A percentile compares a stretch with the other conserved stretches of the same genome.
phyloP scores from a whole-genome alignment of 2,113 vertebrate genomes.

The Cephalopterus ornatus region DNA sequence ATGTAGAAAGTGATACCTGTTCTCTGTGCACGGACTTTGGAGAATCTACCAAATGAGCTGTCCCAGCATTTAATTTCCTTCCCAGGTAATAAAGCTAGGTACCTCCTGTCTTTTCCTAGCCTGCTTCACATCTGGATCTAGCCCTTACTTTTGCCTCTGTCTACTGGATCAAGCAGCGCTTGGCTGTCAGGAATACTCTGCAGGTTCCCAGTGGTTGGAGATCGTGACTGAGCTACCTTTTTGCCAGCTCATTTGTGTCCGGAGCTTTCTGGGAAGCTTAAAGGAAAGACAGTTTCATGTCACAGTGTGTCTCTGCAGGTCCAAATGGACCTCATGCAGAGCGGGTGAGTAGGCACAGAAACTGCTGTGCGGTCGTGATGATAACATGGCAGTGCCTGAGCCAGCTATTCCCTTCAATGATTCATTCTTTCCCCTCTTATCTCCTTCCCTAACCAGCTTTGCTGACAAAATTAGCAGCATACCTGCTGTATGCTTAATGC shows the following conservation, averaged over 20 bases:
- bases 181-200: neutral
- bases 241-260: neutral
- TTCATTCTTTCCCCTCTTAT: constrained; percentile 29
- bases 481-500: constrained; percentile 21
- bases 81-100: neutral
- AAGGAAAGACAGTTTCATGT: neutral
- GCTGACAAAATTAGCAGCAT: constrained; percentile 37
- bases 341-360: neutral
- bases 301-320: neutral
- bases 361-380: neutral
- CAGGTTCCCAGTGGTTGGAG: neutral
- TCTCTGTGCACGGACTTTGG: neutral
- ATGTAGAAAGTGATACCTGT: neutral
- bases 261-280: neutral
- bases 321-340: neutral
- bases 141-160: neutral
- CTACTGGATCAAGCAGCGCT: neutral
- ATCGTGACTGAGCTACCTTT: neutral
- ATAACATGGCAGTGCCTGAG: neutral
- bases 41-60: neutral
- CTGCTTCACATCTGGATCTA: neutral
- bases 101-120: neutral
- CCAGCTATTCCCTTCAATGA: constrained; percentile 4
- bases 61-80: neutral
- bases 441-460: neutral